These are phyloP conservation scores for Muscina levida DNA, from an alignment of 2,888 invertebrate species.

Conservation along the genomic window DNA sequence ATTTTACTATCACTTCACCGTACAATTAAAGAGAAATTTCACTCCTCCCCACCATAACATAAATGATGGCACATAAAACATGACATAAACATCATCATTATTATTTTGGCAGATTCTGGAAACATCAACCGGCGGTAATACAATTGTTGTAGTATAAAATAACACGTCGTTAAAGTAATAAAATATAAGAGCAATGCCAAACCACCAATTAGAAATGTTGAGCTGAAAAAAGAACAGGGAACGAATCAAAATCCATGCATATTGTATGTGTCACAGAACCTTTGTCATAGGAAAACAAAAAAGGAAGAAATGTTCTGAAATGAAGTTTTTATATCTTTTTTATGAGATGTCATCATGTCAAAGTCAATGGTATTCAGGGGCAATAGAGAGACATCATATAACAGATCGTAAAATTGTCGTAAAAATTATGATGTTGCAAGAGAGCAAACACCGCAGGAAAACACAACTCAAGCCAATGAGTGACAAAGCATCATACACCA, in stretches of 20 bases:
- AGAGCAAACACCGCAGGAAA: neutral
- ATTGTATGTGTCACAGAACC: conserved; percentile 74
- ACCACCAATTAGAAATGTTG: conserved; percentile 46
- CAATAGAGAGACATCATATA: conserved; percentile 58
- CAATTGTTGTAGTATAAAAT: conserved; percentile 70
- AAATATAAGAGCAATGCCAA: conserved; percentile 66
- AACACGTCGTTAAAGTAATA: conserved; percentile 76
- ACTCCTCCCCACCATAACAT: conserved; percentile 32
- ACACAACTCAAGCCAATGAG: conserved; percentile 32
- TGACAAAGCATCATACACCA: conserved; percentile 38
- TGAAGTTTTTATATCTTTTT: conserved; percentile 73
- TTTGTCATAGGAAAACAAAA: conserved; percentile 55
- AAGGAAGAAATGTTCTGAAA: conserved; percentile 28
- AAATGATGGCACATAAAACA: conserved; percentile 26
- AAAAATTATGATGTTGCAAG: conserved; percentile 68
- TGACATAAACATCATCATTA: conserved; percentile 42
- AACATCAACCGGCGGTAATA: conserved; percentile 23
- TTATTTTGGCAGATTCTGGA: neutral
- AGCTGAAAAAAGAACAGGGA: conserved; percentile 33
- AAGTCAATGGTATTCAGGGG: conserved; percentile 59
- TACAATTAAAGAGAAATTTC: conserved; percentile 45
- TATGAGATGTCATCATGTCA: conserved; percentile 77
- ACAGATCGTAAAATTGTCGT: conserved; percentile 79
- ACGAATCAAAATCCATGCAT: conserved; percentile 72
- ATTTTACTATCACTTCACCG: conserved; percentile 71